Base-by-base conservation (phyloP, 2,888 invertebrate species). In the Gortyna flavago region DNA sequence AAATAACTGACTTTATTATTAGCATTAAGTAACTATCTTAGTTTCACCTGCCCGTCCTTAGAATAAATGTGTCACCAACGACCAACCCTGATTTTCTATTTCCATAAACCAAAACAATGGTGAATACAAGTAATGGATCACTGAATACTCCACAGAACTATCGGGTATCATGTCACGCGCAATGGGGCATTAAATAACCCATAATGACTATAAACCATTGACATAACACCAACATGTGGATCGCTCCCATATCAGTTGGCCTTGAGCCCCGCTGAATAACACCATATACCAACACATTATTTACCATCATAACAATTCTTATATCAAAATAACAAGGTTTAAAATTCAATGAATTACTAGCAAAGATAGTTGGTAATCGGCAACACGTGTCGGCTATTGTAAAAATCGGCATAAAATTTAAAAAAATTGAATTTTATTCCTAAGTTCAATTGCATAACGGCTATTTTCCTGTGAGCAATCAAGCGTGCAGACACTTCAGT, bases 321-420 rank as follows among this genome's bases (percentile, higher is more conserved):
- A 80, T 67, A 0, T 0, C 64, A n/a, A 69, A 11, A 6, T 0
- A 0, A 11, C 80, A 84, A 75, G 25, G 81, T 72, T 29, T 25
- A 67, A 35, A 71, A 35, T 83, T 41, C 41, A 68, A 62, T 29
- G 44, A 61, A 66, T 62, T 35, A 61, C 0, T 59, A 41, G 67
- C 25, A 64, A n/a, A 71, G 3, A 16, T 25, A 59, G 54, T 76
- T 79, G 35, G 80, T 72, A 16, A 67, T 64, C 61, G 41, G 29
- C 57, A 77, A 89, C 89, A 88, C 88, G 89, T 89, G 89, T 82
- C 66, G 35, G 59, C 70, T 62, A 81, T 85, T 85, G 79, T 79
- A 86, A 79, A 84, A 87, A 78, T 77, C 51, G 54, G 77, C 61
- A 73, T 72, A 65, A 79, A 64, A 69, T 77, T 79, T 21, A 75